Conservation (phyloP, 1,140 invertebrate species). For the Apis dorsata region DNA sequence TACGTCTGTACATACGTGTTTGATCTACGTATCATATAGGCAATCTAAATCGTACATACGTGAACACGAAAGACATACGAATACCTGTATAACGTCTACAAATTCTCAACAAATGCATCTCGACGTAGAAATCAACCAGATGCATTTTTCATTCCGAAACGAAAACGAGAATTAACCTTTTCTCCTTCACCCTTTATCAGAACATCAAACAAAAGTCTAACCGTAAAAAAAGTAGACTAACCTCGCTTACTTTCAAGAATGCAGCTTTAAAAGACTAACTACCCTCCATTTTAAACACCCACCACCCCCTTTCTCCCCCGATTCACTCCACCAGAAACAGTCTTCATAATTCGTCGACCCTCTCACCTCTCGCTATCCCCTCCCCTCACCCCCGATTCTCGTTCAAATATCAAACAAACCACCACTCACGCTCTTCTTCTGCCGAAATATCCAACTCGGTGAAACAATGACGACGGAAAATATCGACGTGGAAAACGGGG, state of each 20-base stretch:
- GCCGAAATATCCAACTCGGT: background rate
- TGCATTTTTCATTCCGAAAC: background rate
- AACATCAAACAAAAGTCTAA: background rate
- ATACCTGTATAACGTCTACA: background rate
- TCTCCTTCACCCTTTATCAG: background rate
- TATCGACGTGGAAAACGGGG: background rate
- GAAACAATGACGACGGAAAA: background rate
- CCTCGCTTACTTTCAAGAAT: background rate
- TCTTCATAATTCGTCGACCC: background rate
- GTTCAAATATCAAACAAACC: no score
- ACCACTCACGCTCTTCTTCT: no score
- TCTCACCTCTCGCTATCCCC: background rate
- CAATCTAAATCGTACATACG: no score
- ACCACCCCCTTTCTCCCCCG: no score
- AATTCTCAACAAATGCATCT: background rate
- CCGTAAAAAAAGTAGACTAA: background rate
- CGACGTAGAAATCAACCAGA: background rate
- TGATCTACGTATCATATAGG: no score
- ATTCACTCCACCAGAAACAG: background rate
- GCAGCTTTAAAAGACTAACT: background rate
- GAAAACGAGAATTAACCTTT: background rate
- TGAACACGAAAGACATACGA: background rate
- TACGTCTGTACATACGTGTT: no score
- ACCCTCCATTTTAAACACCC: background rate
- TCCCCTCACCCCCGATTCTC: background rate